These are phyloP conservation scores for Chelonus formosanus DNA, from an alignment of 2,888 invertebrate genomes.

Conservation along the genomic window DNA sequence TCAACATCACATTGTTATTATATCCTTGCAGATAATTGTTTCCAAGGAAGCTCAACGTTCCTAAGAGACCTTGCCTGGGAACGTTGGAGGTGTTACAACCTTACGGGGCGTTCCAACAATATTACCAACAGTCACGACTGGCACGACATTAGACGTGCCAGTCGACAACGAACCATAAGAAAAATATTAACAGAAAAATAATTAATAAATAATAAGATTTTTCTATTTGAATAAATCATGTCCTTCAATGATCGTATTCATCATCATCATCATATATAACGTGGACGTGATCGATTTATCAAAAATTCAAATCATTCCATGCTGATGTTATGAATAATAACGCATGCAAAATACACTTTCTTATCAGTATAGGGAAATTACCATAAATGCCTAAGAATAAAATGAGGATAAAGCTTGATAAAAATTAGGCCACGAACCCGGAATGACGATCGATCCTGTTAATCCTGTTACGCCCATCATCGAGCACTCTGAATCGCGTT, in stretches of 20 bases:
- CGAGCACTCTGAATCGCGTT: slow-evolving; percentile 38
- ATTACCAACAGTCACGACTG: slow-evolving; percentile 52
- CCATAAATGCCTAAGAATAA: too few relatives aligned
- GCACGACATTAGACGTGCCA: slow-evolving; percentile 34
- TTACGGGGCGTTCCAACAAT: slow-evolving; percentile 52
- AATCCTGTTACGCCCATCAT: slow-evolving; percentile 50
- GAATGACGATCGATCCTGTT: slow-evolving; percentile 51
- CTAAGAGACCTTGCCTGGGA: slow-evolving; percentile 59
- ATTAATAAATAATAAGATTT: too few relatives aligned
- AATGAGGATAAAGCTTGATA: too few relatives aligned
- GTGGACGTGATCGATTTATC: too few relatives aligned
- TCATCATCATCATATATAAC: too few relatives aligned
- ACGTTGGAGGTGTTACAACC: slow-evolving; percentile 52
- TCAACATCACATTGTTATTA: slow-evolving; percentile 50
- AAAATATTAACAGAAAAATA: too few relatives aligned
- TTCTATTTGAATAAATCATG: too few relatives aligned
- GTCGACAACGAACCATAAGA: neutral
- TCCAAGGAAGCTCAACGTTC: slow-evolving; percentile 57
- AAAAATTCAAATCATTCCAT: too few relatives aligned
- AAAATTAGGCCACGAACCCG: slow-evolving; percentile 33
- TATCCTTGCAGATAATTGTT: slow-evolving; percentile 59
- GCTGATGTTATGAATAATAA: too few relatives aligned
- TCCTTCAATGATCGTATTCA: too few relatives aligned
- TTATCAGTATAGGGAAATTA: too few relatives aligned
- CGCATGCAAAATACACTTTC: too few relatives aligned